A percentile compares a stretch with the other conserved stretches of the same genome.
phyloP scores from a whole-genome alignment of 2,113 vertebrate genomes.

The Ciconia boyciana region DNA sequence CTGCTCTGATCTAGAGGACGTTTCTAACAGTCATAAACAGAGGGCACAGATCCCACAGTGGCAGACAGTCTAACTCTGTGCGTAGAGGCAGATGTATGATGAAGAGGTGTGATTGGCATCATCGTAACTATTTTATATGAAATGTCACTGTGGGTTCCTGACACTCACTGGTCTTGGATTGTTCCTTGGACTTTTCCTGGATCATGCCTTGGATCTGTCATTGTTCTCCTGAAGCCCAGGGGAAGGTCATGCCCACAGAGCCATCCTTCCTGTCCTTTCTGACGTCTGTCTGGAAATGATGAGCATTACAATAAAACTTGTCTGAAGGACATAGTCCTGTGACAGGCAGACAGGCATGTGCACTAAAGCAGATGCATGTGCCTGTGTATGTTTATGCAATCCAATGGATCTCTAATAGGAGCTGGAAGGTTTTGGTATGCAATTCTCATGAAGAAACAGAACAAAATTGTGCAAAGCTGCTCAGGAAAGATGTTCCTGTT shows the following conservation, averaged over 20 bases:
- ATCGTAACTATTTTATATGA: background rate
- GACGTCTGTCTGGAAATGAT: background rate
- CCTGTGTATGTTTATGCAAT: background rate
- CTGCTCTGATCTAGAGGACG: background rate
- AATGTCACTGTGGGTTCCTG: background rate
- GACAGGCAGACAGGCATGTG: background rate
- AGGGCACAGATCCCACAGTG: background rate
- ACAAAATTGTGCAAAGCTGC: conserved; percentile 13
- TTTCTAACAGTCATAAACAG: background rate
- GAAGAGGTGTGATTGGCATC: background rate
- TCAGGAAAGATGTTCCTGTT: conserved; percentile 14
- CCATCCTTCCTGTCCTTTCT: conserved; percentile 18
- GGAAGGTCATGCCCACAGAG: background rate
- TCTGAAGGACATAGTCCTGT: background rate
- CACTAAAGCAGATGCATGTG: background rate
- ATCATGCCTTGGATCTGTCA: background rate
- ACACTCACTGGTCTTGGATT: background rate
- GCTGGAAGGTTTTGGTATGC: background rate
- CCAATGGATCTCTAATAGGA: background rate
- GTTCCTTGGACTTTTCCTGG: background rate
- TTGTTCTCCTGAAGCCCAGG: background rate
- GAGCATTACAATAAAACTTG: background rate
- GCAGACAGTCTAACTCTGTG: background rate
- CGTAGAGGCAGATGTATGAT: background rate
- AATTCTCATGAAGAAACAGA: conserved; percentile 12